These are phyloP conservation scores for Hippoglossus stenolepis DNA, from an alignment of 2,113 vertebrate genomes.

Conservation along the genomic window DNA sequence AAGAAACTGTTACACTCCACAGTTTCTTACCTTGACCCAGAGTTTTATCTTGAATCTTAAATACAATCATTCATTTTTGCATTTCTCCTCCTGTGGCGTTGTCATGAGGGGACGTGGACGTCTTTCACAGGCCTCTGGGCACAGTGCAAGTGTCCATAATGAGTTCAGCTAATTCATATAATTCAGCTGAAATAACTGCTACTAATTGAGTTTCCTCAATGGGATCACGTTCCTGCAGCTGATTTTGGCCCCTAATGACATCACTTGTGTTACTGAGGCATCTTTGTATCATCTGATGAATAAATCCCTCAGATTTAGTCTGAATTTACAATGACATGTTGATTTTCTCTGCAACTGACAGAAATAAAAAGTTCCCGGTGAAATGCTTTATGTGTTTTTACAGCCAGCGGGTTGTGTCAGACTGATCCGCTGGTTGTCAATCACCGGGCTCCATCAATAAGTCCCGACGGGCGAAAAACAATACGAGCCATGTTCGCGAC, in stretches of 20 bases:
- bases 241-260: slow-evolving; percentile 14
- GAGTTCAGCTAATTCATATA: slow-evolving; percentile 28
- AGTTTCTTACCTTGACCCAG: slow-evolving; percentile 3
- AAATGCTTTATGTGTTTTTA: slow-evolving; percentile 10
- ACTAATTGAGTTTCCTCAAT: slow-evolving; percentile 42
- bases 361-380: not conserved
- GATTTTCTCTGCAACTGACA: not conserved
- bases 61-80: slow-evolving; percentile 42
- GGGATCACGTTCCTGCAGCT: slow-evolving; percentile 22
- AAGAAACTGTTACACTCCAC: no score
- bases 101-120: slow-evolving; percentile 6
- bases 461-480: not conserved
- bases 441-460: slow-evolving; percentile 37
- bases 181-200: slow-evolving; percentile 37
- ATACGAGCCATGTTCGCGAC: slow-evolving; percentile 21
- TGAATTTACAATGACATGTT: not conserved
- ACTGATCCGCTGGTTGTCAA: slow-evolving; percentile 22
- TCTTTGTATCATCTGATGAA: slow-evolving; percentile 1
- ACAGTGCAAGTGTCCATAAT: slow-evolving; percentile 21
- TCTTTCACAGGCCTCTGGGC: not conserved
- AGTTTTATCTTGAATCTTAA: slow-evolving; percentile 6
- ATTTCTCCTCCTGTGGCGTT: slow-evolving; percentile 15
- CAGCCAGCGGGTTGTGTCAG: slow-evolving; percentile 4
- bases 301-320: slow-evolving; percentile 18
- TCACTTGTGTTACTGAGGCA: slow-evolving; percentile 6